Evolutionary conservation across 2,797 vertebrate species (phyloP).

Genomic region (Chelonia mydas): DNA sequence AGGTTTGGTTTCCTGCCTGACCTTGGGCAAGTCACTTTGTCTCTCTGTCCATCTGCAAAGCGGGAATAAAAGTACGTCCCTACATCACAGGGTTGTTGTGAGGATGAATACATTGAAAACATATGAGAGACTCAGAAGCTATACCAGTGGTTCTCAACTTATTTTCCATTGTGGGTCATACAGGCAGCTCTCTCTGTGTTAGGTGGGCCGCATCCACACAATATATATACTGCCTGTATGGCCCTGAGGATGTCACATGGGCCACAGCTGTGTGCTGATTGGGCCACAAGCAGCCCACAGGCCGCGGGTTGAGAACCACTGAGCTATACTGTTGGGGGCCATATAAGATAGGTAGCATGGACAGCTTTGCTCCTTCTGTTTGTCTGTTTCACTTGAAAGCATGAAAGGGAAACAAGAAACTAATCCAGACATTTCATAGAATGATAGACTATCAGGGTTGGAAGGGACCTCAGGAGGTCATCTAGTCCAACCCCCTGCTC

Average conservation of each 20-base stretch:
- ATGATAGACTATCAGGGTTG: too few species aligned
- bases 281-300: too few species aligned
- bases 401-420: neutral
- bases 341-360: neutral
- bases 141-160: too few species aligned
- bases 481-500: too few species aligned
- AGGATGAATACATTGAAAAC: neutral
- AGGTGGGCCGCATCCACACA: too few species aligned
- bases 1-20: neutral
- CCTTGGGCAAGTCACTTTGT: neutral
- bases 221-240: too few species aligned
- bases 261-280: too few species aligned
- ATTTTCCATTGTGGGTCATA: too few species aligned
- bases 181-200: too few species aligned
- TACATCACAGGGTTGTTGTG: neutral
- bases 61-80: neutral
- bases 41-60: neutral
- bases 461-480: too few species aligned
- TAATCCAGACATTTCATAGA: neutral
- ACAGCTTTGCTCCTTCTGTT: neutral
- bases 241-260: too few species aligned
- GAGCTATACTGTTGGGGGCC: rapidly evolving
- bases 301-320: too few species aligned
- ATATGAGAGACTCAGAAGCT: neutral
- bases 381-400: neutral